Evolutionary conservation across 2,888 invertebrate species (phyloP), one percentile per base, ranked within the genome.

Genomic region (Metopia argyrocephala): DNA sequence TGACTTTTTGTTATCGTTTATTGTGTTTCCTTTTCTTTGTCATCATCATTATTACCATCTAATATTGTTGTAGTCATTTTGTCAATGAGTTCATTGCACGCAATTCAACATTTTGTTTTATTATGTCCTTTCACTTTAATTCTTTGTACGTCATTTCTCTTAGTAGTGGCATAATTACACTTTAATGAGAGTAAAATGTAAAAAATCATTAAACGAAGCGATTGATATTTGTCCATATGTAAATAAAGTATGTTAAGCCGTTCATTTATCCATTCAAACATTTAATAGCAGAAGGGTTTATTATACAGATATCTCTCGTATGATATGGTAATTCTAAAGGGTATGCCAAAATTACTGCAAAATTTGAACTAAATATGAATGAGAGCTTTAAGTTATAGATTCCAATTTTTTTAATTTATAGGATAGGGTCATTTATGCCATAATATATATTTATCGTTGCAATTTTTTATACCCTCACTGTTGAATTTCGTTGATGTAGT

Each of bases 1-100:
- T 48, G 70, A 71, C 70, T 38, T 66, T 56, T 48, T 9, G 27
- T 12, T 57, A 57, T 38, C 66, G 2, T 65, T 59, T 6, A 27
- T 21, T 3, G 57, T 2, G 38, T 20, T n/a, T 61, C 46, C 18
- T 46, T 56, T 69, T 46, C 25, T 79, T 79, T 76, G 54, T 75
- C 65, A 61, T 79, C 71, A 56, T 52, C n/a, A 12, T 50, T 65
- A 31, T 79, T 74, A 61, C 48, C 70, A 74, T 61, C n/a, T 73
- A 50, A 59, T 78, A 61, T 66, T 45, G 54, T 61, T 78, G 65
- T 74, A 78, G 81, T 76, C 69, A 81, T 78, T 81, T 74, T 70
- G 81, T 81, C 76, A 81, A 81, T 78, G 74, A 54, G 74, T 70
- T 74, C 74, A 66, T 74, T 81, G 76, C 81, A 81, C 74, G 81